Evolutionary conservation across 1,140 invertebrate genomes (phyloP).

Genomic region (Epicauta chinensis): DNA sequence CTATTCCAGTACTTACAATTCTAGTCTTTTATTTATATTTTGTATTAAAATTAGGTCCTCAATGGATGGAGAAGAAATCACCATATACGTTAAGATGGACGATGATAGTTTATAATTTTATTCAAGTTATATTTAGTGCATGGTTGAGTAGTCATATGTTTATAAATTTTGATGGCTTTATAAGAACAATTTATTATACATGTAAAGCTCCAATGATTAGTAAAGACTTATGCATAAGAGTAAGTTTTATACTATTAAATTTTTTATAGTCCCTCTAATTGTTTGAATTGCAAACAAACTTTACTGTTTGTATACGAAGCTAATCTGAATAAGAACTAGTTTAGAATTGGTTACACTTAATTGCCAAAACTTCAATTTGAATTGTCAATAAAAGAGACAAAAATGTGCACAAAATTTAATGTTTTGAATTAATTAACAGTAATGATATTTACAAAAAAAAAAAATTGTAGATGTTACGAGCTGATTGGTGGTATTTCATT

Average conservation of each 20-base stretch:
- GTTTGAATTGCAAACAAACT: no score
- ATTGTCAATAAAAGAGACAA: no score
- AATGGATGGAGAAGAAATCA: conserved; percentile 58
- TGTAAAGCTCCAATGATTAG: conserved; percentile 27
- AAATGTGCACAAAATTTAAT: no score
- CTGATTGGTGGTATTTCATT: conserved; percentile 47
- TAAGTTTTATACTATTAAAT: no score
- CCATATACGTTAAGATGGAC: conserved; percentile 57
- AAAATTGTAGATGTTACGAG: conserved; percentile 41
- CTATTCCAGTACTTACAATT: conserved; percentile 57
- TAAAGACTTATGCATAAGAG: conserved; percentile 27
- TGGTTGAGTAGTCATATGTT: conserved; percentile 37
- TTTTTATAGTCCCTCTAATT: no score
- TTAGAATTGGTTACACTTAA: no score
- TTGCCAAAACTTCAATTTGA: no score
- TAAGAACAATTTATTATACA: no score
- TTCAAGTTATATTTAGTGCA: conserved; percentile 54
- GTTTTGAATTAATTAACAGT: neutral
- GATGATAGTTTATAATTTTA: conserved; percentile 63
- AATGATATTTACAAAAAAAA: neutral
- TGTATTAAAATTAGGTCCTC: conserved; percentile 63
- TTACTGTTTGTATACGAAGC: no score
- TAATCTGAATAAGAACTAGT: no score
- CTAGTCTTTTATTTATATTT: conserved; percentile 57
- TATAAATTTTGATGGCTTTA: conserved; percentile 21